phyloP scores from a whole-genome alignment of 2,113 vertebrate species.

The Pongo pygmaeus region DNA sequence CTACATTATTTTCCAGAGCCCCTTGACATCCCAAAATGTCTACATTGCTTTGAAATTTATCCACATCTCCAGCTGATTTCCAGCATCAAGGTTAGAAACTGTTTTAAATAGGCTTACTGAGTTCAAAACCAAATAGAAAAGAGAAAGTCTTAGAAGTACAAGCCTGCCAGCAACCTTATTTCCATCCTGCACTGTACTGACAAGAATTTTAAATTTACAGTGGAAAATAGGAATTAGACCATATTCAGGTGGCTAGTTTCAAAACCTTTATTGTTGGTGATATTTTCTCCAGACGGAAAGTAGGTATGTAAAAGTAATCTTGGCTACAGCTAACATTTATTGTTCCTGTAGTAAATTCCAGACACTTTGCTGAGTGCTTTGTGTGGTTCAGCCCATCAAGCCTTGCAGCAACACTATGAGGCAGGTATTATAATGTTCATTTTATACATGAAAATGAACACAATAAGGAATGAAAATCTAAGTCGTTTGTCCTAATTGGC shows the following conservation, averaged over 20 bases:
- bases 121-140: constrained; percentile 54
- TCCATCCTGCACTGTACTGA: constrained; percentile 8
- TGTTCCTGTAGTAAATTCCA: background rate
- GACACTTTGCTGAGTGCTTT: background rate
- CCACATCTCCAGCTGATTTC: constrained; percentile 15
- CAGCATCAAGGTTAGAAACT: background rate
- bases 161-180: constrained; percentile 20
- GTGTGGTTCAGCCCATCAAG: background rate
- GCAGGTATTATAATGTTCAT: background rate
- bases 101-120: constrained; percentile 17
- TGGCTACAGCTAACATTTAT: background rate
- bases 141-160: background rate
- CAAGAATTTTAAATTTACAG: constrained; percentile 50
- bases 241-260: constrained; percentile 11
- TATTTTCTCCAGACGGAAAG: constrained; percentile 44
- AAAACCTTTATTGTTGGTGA: constrained; percentile 34
- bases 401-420: background rate
- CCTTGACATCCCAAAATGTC: constrained; percentile 42
- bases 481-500: background rate
- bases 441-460: constrained; percentile 19
- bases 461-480: background rate
- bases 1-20: constrained; percentile 18
- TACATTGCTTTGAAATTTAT: constrained; percentile 47
- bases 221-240: constrained; percentile 58
- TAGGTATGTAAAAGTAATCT: background rate